Base-by-base conservation (phyloP, 2,113 vertebrate genomes). In the Ranitomeya variabilis region DNA sequence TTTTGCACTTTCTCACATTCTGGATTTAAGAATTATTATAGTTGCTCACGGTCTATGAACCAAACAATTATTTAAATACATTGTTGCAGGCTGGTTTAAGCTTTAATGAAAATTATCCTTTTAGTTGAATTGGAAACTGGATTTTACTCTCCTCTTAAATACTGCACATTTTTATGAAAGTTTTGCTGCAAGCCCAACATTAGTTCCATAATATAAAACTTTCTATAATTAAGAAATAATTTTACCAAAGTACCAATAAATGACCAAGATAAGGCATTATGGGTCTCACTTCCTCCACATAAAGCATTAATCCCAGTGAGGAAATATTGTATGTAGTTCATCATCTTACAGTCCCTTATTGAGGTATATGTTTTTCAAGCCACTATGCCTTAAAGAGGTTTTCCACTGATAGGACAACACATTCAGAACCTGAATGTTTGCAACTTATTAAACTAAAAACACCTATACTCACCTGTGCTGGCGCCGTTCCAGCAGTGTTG, bases 11-110 rank as follows among this genome's bases (percentile, higher is more conserved):
- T 23, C 59, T 85, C 71, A 85, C 18, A 59, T 85, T 85, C 21
- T 79, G 66, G 76, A 55, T 31, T 67, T 78, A 79, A 52, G 73
- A 55, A 78, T 85, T 57, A 84, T 89, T 79, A 85, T 85, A 85
- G 71, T 8, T 54, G n/a, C 87, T 85, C 83, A 45, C 19, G 73
- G 54, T 73, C 78, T 67, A 79, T 59, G 18, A 85, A 57, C 51
- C 59, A n/a, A 79, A 89, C 83, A 69, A 67, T 85, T 79, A 89
- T 77, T 88, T 79, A 62, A 57, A 7, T 7, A 57, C 64, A 11
- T 21, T 57, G 59, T 81, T 89, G n/a, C 12, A 77, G 57, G 87
- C 55, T 16, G 18, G 18, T 84, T 69, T 83, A 62, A 7, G 1
- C 51, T 84, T 69, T 55, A 84, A 84, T 84, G 66, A 71, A 69